A percentile compares a stretch with the other conserved stretches of the same genome.
Conservation (phyloP, 64 coral and sea anemone species). For the Acropora yongei region DNA sequence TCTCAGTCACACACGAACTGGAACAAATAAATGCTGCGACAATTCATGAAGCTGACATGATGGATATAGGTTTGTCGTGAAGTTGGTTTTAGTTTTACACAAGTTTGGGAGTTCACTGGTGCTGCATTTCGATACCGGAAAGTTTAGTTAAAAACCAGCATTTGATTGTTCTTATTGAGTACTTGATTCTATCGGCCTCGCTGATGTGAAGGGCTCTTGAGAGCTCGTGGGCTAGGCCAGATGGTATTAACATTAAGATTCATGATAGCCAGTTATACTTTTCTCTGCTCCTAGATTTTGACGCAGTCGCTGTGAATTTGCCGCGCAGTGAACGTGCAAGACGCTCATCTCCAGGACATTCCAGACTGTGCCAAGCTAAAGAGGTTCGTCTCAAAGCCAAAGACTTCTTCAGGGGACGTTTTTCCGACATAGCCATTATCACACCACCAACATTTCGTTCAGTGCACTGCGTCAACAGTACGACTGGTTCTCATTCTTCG, state of each 20-base stretch:
- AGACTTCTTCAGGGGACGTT: conserved; percentile 4
- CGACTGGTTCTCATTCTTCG: background rate
- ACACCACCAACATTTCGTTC: background rate
- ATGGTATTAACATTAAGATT: too few species aligned
- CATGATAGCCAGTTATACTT: too few species aligned
- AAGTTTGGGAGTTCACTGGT: too few species aligned
- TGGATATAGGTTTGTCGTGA: background rate
- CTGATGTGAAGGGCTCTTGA: too few species aligned
- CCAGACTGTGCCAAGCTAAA: background rate
- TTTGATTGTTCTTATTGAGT: too few species aligned
- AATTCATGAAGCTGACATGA: conserved; percentile 12
- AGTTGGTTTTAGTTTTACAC: too few species aligned
- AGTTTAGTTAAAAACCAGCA: too few species aligned
- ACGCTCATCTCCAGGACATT: background rate
- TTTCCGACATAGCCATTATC: background rate
- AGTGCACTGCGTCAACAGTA: background rate
- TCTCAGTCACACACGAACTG: background rate
- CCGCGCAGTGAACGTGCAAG: background rate
- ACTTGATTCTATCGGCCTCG: too few species aligned
- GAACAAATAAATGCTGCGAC: background rate
- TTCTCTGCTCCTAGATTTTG: background rate
- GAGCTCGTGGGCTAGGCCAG: too few species aligned
- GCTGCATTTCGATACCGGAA: too few species aligned
- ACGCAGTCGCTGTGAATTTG: background rate
- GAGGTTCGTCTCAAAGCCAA: background rate